phyloP scores from a whole-genome alignment of 2,113 vertebrate species.

The Varanus komodoensis region DNA sequence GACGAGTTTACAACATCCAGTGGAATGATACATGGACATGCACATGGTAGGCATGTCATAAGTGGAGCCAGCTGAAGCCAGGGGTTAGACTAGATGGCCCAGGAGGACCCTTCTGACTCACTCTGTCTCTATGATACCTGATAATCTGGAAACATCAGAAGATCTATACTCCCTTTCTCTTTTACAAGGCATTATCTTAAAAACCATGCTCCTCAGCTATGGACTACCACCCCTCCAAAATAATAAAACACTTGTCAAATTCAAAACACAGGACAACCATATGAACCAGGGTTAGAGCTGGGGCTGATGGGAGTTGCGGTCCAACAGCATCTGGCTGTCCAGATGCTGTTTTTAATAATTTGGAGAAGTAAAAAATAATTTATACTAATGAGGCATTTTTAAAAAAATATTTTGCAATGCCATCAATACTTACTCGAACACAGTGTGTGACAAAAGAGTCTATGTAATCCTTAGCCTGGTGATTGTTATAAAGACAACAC shows the following conservation, averaged over 20 bases:
- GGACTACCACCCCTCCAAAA: background rate
- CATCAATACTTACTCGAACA: conserved; percentile 85
- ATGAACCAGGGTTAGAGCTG: too few relatives aligned
- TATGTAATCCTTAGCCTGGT: conserved; percentile 98
- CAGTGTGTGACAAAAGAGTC: conserved; percentile 98
- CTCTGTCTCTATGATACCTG: too few relatives aligned
- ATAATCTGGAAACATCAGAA: too few relatives aligned
- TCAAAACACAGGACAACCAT: background rate
- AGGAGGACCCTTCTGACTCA: too few relatives aligned
- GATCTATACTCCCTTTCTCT: background rate
- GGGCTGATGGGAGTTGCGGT: too few relatives aligned
- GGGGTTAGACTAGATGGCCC: too few relatives aligned
- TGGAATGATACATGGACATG: background rate
- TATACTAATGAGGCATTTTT: background rate
- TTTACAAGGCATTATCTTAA: background rate
- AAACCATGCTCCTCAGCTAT: background rate
- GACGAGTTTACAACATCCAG: background rate
- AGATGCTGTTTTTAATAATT: too few relatives aligned
- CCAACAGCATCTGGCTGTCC: too few relatives aligned
- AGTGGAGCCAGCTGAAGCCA: too few relatives aligned
- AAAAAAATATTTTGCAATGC: background rate
- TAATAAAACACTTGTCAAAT: background rate
- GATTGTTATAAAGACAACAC: conserved; percentile 97
- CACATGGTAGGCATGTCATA: too few relatives aligned
- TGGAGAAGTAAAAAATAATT: background rate